Conservation (phyloP, 1,140 invertebrate genomes). For the Drosophila pseudoobscura region DNA sequence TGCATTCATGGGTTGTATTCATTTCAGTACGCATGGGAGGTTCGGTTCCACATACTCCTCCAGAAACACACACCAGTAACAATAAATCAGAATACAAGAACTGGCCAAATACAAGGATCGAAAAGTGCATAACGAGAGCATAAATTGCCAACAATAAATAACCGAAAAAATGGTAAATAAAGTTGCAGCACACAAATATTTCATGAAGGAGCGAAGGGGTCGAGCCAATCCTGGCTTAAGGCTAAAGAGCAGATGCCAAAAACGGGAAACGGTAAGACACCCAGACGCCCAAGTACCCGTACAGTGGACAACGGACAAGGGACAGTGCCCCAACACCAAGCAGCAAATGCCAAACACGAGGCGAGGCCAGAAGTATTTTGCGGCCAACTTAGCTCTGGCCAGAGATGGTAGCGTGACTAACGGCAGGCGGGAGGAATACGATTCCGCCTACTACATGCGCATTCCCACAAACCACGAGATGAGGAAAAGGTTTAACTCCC, state of each 20-base stretch:
- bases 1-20: constrained; percentile 11
- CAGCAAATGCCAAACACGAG: constrained; percentile 66
- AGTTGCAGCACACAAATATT: constrained; percentile 78
- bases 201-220: constrained; percentile 68
- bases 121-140: constrained; percentile 67
- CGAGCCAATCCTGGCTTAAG: constrained; percentile 55
- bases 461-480: constrained; percentile 10
- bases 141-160: constrained; percentile 82
- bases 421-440: no score
- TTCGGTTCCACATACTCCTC: constrained; percentile 19
- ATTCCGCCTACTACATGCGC: no score
- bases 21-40: constrained; percentile 40
- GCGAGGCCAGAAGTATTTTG: constrained; percentile 77
- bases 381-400: constrained; percentile 71
- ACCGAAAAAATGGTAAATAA: constrained; percentile 81
- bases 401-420: constrained; percentile 14
- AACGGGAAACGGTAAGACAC: constrained; percentile 61
- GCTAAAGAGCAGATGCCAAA: constrained; percentile 80
- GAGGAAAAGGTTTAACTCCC: neutral
- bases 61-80: constrained; percentile 23
- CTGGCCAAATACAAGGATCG: constrained; percentile 72
- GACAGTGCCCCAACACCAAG: constrained; percentile 39
- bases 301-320: constrained; percentile 24
- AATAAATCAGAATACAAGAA: constrained; percentile 74
- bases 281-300: constrained; percentile 21